Percentiles rank a stretch among this genome's conserved stretches.
These are phyloP conservation scores for Kryptolebias marmoratus DNA, from an alignment of 2,113 vertebrate species.

Conservation along the genomic window DNA sequence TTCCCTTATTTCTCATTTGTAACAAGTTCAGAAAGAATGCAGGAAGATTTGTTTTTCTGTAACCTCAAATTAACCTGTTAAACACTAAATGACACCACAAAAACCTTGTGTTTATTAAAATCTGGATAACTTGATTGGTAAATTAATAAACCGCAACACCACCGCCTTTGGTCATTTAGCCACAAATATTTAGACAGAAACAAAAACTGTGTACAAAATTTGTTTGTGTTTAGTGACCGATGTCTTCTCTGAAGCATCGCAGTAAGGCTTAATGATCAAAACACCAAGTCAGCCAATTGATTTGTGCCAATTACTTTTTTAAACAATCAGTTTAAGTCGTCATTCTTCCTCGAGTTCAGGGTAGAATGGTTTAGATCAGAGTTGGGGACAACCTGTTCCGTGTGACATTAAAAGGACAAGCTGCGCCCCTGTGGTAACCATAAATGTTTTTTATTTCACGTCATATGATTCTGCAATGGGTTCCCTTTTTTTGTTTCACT, in stretches of 20 bases:
- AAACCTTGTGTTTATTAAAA: background rate
- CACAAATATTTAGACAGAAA: background rate
- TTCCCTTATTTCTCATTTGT: no score
- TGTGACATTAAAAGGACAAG: background rate
- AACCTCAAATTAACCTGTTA: background rate
- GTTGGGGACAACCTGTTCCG: slow-evolving; percentile 2
- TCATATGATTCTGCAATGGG: slow-evolving; percentile 38
- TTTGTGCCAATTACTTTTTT: no score
- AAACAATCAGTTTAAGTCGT: no score
- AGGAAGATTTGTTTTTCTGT: no score
- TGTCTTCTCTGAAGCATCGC: no score
- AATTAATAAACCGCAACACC: background rate
- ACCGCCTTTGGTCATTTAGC: background rate
- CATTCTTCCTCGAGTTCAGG: background rate
- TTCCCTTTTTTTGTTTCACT: slow-evolving; percentile 51
- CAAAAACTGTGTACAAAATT: background rate
- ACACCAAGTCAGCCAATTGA: no score
- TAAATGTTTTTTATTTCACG: slow-evolving; percentile 34
- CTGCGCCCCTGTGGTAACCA: slow-evolving; percentile 6
- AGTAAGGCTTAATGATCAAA: no score
- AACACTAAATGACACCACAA: background rate
- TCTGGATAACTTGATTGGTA: background rate
- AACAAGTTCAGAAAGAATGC: no score
- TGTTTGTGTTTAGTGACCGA: background rate
- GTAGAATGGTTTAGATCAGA: background rate